Evolutionary conservation across 2,113 vertebrate genomes (phyloP).

Genomic region (Crotalus viridis): DNA sequence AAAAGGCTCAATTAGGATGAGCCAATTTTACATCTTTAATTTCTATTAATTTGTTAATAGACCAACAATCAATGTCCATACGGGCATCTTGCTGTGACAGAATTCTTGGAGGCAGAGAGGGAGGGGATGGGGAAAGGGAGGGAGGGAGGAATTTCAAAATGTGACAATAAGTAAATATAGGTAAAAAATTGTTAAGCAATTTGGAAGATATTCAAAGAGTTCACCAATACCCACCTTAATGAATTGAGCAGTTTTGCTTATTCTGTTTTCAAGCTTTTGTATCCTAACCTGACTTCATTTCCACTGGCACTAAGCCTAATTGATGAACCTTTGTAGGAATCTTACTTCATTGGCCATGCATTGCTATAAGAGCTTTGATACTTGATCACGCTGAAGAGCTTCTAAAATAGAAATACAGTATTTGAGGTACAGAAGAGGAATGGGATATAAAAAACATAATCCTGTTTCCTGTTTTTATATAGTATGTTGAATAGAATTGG

Average conservation of each 20-base stretch:
- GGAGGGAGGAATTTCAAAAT: background rate
- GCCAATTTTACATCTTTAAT: background rate
- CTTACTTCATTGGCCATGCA: background rate
- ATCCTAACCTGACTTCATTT: background rate
- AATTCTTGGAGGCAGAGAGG: background rate
- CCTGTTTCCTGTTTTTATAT: background rate
- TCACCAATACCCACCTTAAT: background rate
- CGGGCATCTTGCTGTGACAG: background rate
- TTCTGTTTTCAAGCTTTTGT: background rate
- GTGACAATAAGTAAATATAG: background rate
- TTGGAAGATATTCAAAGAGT: background rate
- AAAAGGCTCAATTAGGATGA: background rate
- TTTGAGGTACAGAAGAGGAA: background rate
- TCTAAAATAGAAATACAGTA: background rate
- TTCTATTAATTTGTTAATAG: background rate
- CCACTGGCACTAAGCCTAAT: background rate
- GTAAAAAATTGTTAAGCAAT: background rate
- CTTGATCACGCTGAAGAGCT: background rate
- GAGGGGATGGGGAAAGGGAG: background rate
- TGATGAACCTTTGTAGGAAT: background rate
- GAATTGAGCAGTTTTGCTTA: background rate
- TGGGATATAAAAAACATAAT: background rate
- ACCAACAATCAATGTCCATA: background rate
- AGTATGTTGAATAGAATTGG: background rate
- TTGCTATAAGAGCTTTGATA: background rate